Evolutionary conservation across 1,140 invertebrate species (phyloP).

Genomic region (Venturia canescens): DNA sequence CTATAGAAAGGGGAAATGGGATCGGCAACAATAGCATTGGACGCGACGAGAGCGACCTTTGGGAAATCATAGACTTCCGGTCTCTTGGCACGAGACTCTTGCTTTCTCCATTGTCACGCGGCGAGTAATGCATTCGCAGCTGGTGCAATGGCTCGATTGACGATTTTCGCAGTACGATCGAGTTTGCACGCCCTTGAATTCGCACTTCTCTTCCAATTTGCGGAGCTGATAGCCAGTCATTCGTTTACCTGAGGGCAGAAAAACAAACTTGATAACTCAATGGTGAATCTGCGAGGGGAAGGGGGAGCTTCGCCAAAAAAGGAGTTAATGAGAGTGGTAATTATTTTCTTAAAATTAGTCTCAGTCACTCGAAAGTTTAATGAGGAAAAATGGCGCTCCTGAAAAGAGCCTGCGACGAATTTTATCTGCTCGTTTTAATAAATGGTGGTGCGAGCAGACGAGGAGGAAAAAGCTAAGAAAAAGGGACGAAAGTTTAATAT

Average conservation of each 20-base stretch:
- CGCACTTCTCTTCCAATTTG: neutral
- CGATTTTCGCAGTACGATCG: neutral
- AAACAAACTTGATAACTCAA: neutral
- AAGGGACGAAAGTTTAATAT: too few relatives aligned
- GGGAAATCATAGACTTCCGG: conserved; percentile 16
- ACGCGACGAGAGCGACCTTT: neutral
- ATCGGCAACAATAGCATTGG: neutral
- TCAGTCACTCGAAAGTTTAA: neutral
- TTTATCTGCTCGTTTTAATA: neutral
- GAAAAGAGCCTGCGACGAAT: neutral
- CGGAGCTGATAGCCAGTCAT: too few relatives aligned
- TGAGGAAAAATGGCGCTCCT: neutral
- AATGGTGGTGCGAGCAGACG: neutral
- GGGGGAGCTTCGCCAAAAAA: neutral
- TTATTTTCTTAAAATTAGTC: neutral
- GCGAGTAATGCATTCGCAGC: neutral
- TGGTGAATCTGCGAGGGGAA: neutral
- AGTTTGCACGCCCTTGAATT: neutral
- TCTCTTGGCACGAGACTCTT: neutral
- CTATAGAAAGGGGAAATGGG: neutral
- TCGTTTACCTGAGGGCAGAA: too few relatives aligned
- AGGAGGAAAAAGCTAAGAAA: too few relatives aligned
- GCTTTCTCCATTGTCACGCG: neutral
- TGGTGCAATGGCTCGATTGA: neutral
- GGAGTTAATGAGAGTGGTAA: neutral